A percentile compares a stretch with the other conserved stretches of the same genome.
These are phyloP conservation scores for Syrrhaptes paradoxus DNA, from an alignment of 2,113 vertebrate genomes.

Conservation along the genomic window DNA sequence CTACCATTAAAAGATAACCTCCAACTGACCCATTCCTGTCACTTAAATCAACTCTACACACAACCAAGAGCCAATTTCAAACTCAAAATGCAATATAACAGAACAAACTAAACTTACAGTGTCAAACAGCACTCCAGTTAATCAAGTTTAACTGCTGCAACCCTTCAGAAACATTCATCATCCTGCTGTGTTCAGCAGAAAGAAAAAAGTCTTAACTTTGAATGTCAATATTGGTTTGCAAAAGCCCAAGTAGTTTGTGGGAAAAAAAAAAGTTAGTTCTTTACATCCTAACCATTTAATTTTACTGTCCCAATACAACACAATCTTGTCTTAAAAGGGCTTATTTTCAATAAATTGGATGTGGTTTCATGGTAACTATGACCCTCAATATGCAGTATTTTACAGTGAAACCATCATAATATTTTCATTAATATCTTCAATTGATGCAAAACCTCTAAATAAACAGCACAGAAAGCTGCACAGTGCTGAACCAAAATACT, in stretches of 20 bases:
- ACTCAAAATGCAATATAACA: neutral
- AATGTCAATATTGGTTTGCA: neutral
- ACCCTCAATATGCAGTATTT: neutral
- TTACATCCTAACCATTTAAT: neutral
- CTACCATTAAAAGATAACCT: neutral
- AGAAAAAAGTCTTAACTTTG: neutral
- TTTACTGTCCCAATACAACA: neutral
- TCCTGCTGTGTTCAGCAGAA: neutral
- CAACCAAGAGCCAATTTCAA: neutral
- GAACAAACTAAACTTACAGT: neutral
- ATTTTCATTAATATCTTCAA: neutral
- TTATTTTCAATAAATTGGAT: neutral
- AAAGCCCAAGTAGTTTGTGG: neutral
- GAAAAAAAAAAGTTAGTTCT: neutral
- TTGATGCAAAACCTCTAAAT: neutral
- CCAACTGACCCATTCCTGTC: constrained; percentile 5
- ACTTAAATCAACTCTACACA: neutral
- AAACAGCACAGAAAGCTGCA: neutral
- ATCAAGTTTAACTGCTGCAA: constrained; percentile 7
- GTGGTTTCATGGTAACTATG: neutral
- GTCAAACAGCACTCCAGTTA: neutral
- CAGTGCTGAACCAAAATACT: neutral
- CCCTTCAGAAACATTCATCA: constrained; percentile 21
- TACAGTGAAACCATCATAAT: neutral
- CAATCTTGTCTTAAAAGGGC: neutral